A percentile compares a stretch with the other conserved stretches of the same genome.
Conservation (phyloP, 2,113 vertebrate species). For the Campylomormyrus numenius region DNA sequence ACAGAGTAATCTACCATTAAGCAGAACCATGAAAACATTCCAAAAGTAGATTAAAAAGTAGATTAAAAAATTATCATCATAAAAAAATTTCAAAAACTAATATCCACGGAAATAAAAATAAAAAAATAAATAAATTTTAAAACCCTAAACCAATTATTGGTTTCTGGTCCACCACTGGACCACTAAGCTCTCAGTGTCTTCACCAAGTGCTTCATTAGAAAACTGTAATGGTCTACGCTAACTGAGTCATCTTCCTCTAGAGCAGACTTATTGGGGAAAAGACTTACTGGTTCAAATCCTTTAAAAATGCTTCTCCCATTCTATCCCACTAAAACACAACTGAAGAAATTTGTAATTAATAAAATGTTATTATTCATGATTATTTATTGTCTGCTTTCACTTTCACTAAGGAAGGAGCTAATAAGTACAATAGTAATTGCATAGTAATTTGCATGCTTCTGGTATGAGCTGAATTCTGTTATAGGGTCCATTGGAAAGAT, state of each 20-base stretch:
- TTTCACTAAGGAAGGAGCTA: not conserved
- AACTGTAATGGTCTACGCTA: not conserved
- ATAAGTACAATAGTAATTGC: not conserved
- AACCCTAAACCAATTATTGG: not conserved
- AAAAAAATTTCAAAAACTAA: not conserved
- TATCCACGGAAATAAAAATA: not conserved
- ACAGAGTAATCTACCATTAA: not conserved
- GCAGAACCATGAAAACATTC: not conserved
- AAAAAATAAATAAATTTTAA: not conserved
- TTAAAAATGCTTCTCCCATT: too few species aligned
- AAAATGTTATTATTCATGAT: not conserved
- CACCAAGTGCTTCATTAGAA: not conserved
- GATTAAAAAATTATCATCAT: not conserved
- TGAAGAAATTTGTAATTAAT: not conserved
- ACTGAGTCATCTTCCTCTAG: not conserved
- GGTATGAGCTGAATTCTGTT: not conserved
- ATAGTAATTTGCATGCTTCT: not conserved
- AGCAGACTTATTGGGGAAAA: not conserved
- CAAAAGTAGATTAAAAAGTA: not conserved
- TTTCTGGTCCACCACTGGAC: not conserved
- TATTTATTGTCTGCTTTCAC: not conserved
- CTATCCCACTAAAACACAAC: not conserved
- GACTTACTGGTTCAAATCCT: too few species aligned
- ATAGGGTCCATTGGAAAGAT: not conserved
- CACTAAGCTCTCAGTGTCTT: not conserved